Percentiles rank a stretch among this genome's conserved stretches.
Evolutionary conservation across 2,113 vertebrate genomes (phyloP).

Genomic region (Microcebus ravelobensis): DNA sequence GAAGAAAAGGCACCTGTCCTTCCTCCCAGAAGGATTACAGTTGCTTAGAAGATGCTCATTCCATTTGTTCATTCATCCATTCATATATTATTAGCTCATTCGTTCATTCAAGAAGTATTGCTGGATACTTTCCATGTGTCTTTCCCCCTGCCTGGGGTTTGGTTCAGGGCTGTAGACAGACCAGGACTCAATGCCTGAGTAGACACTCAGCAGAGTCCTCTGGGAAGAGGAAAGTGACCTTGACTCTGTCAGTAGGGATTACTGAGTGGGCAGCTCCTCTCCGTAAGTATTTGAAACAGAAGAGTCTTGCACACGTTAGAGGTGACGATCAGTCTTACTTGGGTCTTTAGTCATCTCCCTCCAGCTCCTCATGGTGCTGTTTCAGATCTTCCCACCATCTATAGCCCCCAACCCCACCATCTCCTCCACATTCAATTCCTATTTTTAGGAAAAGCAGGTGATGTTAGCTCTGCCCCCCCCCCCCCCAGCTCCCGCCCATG

Average conservation of each 20-base stretch:
- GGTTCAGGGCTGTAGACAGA: background rate
- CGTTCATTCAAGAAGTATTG: background rate
- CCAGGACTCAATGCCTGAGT: background rate
- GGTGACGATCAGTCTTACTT: background rate
- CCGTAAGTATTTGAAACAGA: background rate
- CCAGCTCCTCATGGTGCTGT: background rate
- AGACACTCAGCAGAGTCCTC: background rate
- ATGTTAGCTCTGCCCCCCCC: background rate
- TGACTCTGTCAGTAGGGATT: background rate
- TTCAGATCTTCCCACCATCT: background rate
- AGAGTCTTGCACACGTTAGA: background rate
- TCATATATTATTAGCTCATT: background rate
- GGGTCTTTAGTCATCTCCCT: background rate
- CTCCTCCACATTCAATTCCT: background rate
- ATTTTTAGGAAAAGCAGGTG: background rate
- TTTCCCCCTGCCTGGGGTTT: background rate
- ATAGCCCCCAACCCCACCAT: background rate
- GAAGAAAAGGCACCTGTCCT: background rate
- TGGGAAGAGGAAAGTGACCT: background rate
- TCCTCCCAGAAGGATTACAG: background rate
- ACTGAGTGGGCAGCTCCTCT: background rate
- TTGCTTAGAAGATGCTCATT: background rate
- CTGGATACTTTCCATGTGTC: background rate
- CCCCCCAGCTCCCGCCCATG: background rate
- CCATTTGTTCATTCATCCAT: background rate